Conservation (phyloP, 2,797 vertebrate species). For the Arvicola amphibius region DNA sequence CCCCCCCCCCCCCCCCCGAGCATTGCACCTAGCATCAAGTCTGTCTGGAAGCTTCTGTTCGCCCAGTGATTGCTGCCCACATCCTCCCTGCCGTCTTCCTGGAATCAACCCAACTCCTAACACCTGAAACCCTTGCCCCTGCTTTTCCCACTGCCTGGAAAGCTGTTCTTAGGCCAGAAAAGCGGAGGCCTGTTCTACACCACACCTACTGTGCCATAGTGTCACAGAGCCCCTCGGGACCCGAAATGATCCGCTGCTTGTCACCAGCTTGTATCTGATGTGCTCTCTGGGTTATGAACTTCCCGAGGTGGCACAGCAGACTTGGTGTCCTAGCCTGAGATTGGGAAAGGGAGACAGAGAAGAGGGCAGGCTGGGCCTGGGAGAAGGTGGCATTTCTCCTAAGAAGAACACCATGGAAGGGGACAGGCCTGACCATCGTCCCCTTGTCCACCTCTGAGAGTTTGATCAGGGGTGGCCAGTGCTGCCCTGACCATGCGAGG, state of each 20-base stretch:
- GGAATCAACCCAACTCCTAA: background rate
- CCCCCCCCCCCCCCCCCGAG: too few species aligned
- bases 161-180: fast-evolving
- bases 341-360: background rate
- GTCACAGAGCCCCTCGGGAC: background rate
- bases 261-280: background rate
- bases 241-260: background rate
- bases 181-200: background rate
- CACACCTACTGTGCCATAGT: fast-evolving
- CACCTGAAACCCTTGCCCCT: background rate
- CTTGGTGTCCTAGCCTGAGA: background rate
- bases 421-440: background rate
- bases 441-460: fast-evolving
- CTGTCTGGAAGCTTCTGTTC: background rate
- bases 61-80: background rate
- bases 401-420: fast-evolving
- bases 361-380: background rate
- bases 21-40: background rate
- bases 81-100: background rate
- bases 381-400: background rate
- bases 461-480: background rate
- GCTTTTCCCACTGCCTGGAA: background rate
- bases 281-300: background rate
- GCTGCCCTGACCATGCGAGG: background rate
- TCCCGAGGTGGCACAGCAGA: background rate